phyloP scores from a whole-genome alignment of 2,113 vertebrate genomes.

The Rhagologus leucostigma region DNA sequence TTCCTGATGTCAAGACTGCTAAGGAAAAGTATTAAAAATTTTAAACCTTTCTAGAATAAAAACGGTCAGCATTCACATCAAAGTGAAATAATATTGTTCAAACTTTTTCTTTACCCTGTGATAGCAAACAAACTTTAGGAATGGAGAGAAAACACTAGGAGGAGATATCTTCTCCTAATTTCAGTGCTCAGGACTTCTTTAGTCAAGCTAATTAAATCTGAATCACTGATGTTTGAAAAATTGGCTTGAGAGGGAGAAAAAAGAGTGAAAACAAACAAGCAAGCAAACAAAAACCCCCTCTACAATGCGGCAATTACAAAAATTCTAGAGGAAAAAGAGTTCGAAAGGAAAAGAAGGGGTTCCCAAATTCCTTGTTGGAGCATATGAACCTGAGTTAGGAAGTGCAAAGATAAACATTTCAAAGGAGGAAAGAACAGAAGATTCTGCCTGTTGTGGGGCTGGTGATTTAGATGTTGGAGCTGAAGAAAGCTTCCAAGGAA shows the following conservation, averaged over 20 bases:
- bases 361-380: conserved; percentile 12
- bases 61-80: neutral
- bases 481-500: neutral
- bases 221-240: conserved; percentile 43
- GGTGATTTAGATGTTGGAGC: neutral
- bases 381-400: neutral
- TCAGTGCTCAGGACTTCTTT: conserved; percentile 35
- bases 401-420: conserved; percentile 19
- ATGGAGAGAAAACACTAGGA: conserved; percentile 48
- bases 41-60: neutral
- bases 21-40: neutral
- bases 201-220: neutral
- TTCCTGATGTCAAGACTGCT: neutral
- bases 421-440: conserved; percentile 1
- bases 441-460: conserved; percentile 8
- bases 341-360: conserved; percentile 5
- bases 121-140: neutral
- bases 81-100: neutral
- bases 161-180: conserved; percentile 41
- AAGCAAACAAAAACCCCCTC: neutral
- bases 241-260: neutral
- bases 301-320: conserved; percentile 10
- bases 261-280: neutral
- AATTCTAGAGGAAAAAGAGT: conserved; percentile 26
- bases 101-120: neutral